A percentile compares a stretch with the other conserved stretches of the same genome.
phyloP scores from a whole-genome alignment of 1,140 invertebrate species.

The Pseudomyrmex pallidus region DNA sequence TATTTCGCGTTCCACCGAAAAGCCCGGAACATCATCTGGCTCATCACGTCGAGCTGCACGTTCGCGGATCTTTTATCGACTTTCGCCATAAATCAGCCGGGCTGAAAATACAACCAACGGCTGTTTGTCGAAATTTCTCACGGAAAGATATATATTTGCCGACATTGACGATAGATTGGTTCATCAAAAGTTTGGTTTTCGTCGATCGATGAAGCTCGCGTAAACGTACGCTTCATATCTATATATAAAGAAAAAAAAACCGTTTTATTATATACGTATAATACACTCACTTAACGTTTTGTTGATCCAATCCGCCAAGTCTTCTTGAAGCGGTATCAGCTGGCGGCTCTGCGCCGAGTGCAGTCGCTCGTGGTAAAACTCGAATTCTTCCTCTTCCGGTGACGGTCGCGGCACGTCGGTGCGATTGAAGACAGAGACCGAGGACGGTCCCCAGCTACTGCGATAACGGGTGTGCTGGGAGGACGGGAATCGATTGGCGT shows the following conservation, averaged over 20 bases:
- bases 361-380: conserved; percentile 91
- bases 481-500: conserved; percentile 87
- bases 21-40: background rate
- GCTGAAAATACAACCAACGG: conserved; percentile 23
- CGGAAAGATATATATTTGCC: conserved; percentile 2
- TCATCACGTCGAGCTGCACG: background rate
- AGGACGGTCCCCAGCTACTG: conserved; percentile 88
- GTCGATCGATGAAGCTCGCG: background rate
- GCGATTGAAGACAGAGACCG: conserved; percentile 86
- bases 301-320: conserved; percentile 95
- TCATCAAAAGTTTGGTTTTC: conserved; percentile 9
- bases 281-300: conserved; percentile 91
- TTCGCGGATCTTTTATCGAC: conserved; percentile 10
- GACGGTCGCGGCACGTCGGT: conserved; percentile 87
- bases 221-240: background rate
- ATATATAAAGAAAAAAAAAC: background rate
- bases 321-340: conserved; percentile 93
- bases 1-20: background rate
- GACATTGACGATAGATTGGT: conserved; percentile 1
- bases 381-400: conserved; percentile 89
- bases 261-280: too few species aligned
- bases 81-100: conserved; percentile 21
- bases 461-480: conserved; percentile 87
- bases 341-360: conserved; percentile 91
- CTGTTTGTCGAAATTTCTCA: conserved; percentile 18